Conservation (phyloP, 2,888 invertebrate genomes). For the Dryadula phaetusa region DNA sequence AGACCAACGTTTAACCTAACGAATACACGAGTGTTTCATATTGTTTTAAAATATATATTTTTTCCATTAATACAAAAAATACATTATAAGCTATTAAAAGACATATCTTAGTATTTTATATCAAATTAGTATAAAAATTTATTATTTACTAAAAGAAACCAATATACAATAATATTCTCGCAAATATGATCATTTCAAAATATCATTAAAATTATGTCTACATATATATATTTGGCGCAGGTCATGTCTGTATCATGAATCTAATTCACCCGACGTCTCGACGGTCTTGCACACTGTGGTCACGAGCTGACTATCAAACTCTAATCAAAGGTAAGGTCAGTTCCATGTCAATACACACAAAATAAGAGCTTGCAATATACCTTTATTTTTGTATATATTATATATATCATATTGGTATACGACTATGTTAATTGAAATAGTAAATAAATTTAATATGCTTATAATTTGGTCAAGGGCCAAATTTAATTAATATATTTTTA, state of each 20-base stretch:
- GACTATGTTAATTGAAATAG: too few species aligned
- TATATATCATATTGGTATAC: background rate
- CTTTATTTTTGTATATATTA: background rate
- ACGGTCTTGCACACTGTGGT: conserved; percentile 43
- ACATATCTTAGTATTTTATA: too few species aligned
- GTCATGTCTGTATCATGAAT: conserved; percentile 37
- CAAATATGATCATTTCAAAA: background rate
- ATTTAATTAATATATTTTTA: too few species aligned
- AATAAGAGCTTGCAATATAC: background rate
- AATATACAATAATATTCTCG: too few species aligned
- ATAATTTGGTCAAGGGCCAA: too few species aligned
- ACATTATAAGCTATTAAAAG: too few species aligned
- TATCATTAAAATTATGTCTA: conserved; percentile 2
- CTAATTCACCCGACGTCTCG: conserved; percentile 43
- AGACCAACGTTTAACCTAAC: conserved; percentile 14
- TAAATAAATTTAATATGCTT: too few species aligned
- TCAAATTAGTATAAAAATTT: too few species aligned
- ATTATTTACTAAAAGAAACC: too few species aligned
- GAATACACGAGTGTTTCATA: background rate
- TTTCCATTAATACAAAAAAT: too few species aligned
- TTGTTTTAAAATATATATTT: background rate
- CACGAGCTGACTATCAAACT: conserved; percentile 40
- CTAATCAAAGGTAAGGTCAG: conserved; percentile 41
- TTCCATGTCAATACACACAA: conserved; percentile 19
- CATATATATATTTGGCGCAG: conserved; percentile 29